Conservation (phyloP, 2,797 vertebrate species). For the Gila robusta region DNA sequence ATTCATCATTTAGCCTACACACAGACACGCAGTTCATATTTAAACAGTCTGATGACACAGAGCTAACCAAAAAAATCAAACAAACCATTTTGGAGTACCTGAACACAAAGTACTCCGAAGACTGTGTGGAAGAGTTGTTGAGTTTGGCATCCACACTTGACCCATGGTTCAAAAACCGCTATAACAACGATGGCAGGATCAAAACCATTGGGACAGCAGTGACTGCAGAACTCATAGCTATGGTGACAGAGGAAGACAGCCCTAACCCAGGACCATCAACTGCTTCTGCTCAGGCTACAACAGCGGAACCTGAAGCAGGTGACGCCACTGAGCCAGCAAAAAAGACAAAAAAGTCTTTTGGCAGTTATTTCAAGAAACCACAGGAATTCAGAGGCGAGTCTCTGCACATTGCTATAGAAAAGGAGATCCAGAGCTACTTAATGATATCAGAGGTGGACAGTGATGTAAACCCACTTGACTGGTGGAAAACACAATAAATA, state of each 20-base stretch:
- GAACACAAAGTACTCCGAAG: conserved; percentile 1
- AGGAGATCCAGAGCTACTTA: conserved; percentile 12
- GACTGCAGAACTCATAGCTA: no score
- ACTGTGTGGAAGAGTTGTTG: conserved; percentile 5
- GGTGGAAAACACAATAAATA: no score
- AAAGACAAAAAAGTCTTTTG: not conserved
- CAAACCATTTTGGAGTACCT: conserved; percentile 14
- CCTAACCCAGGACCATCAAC: no score
- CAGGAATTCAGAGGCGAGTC: not conserved
- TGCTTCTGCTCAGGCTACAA: no score
- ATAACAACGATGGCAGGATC: no score
- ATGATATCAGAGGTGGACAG: not conserved
- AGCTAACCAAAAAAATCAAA: no score
- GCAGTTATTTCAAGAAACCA: conserved; percentile 13
- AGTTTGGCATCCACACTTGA: conserved; percentile 31
- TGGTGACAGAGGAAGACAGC: no score
- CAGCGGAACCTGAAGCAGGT: no score
- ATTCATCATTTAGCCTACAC: no score
- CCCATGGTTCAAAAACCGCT: not conserved
- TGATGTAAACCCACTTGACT: no score
- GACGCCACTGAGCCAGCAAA: not conserved
- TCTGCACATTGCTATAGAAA: not conserved
- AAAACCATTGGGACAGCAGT: no score
- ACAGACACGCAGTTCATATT: no score
- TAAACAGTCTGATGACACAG: conserved; percentile 8